Percentiles rank a stretch among this genome's conserved stretches.
Conservation (phyloP, 2,113 vertebrate genomes). For the Calidris pugnax region DNA sequence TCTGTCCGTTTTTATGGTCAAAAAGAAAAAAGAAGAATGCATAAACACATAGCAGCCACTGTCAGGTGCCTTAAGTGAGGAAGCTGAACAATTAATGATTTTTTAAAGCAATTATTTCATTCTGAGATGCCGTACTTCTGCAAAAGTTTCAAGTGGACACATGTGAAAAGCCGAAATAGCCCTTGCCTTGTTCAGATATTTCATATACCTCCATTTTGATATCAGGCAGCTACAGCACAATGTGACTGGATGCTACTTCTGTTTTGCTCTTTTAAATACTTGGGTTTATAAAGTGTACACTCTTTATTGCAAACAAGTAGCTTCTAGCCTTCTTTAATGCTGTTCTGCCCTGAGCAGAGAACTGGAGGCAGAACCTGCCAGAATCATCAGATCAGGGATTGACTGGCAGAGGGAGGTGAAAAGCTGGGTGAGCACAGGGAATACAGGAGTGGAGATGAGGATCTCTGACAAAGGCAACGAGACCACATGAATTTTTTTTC, state of each 20-base stretch:
- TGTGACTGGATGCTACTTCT: neutral
- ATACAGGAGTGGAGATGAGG: neutral
- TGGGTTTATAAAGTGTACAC: neutral
- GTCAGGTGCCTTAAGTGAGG: neutral
- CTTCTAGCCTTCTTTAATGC: neutral
- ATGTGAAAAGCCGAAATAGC: neutral
- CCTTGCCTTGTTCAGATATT: neutral
- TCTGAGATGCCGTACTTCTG: neutral
- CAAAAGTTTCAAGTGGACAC: neutral
- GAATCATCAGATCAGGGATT: neutral
- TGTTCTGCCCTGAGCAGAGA: neutral
- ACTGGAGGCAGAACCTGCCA: neutral
- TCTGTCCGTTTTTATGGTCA: neutral
- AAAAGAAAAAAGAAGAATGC: neutral
- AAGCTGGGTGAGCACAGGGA: neutral
- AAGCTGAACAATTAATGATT: neutral
- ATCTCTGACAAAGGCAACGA: neutral
- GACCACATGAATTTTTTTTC: neutral
- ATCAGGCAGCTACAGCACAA: neutral
- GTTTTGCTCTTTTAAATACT: neutral
- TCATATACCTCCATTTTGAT: neutral
- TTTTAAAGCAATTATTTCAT: neutral
- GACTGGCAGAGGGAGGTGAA: neutral
- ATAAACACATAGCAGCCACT: neutral
- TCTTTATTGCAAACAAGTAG: neutral